phyloP scores from a whole-genome alignment of 2,113 vertebrate genomes.

The Catagonus wagneri region DNA sequence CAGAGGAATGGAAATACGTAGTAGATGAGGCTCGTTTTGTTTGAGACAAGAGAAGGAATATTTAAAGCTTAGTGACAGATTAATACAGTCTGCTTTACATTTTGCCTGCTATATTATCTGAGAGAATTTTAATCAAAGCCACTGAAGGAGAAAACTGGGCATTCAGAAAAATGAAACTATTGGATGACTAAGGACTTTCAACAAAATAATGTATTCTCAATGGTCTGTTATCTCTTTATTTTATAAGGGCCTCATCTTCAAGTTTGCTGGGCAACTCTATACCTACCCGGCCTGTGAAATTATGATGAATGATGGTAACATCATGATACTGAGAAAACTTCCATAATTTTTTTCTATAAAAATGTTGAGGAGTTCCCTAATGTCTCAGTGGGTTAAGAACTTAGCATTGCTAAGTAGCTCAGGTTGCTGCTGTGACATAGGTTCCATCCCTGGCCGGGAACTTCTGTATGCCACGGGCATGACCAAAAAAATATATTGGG shows the following conservation, averaged over 20 bases:
- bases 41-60: slow-evolving; percentile 42
- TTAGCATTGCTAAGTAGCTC: too few relatives aligned
- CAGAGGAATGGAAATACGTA: slow-evolving; percentile 37
- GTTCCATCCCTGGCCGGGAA: too few relatives aligned
- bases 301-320: background rate
- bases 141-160: slow-evolving; percentile 61
- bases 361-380: background rate
- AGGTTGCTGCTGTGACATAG: too few relatives aligned
- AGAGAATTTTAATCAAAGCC: slow-evolving; percentile 72
- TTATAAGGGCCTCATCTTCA: background rate
- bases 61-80: slow-evolving; percentile 63
- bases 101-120: slow-evolving; percentile 44
- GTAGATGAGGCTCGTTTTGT: slow-evolving; percentile 13
- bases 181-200: slow-evolving; percentile 36
- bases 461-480: too few relatives aligned
- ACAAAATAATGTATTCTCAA: background rate
- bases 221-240: background rate
- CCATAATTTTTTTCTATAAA: slow-evolving; percentile 44
- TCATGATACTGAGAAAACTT: background rate
- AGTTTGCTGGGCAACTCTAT: background rate
- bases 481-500: background rate
- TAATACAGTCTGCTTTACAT: slow-evolving; percentile 59
- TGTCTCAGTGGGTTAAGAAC: background rate
- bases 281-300: background rate
- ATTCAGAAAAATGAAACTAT: slow-evolving; percentile 55